phyloP scores from a whole-genome alignment of 2,113 vertebrate genomes.

The Neogale vison region DNA sequence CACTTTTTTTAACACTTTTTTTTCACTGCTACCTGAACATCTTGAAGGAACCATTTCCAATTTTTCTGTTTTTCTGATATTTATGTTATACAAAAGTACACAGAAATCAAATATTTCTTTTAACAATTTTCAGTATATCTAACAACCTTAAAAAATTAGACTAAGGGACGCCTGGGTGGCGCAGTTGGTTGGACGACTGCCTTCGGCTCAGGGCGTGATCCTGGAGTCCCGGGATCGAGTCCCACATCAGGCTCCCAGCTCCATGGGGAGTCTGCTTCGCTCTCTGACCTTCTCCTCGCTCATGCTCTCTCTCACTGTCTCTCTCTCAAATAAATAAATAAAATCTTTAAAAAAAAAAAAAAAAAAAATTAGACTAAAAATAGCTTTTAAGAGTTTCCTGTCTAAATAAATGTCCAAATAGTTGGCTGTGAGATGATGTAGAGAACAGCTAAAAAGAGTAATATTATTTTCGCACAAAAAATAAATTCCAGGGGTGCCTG shows the following conservation, averaged over 20 bases:
- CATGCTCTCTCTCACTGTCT: no score
- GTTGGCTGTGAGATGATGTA: not conserved
- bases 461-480: not conserved
- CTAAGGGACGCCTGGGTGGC: no score
- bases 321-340: no score
- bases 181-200: no score
- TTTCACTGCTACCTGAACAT: not conserved
- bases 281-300: no score
- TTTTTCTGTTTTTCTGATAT: conserved; percentile 28
- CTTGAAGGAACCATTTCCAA: conserved; percentile 27
- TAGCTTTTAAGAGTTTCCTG: not conserved
- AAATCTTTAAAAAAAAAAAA: no score
- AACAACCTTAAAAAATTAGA: conserved; percentile 44
- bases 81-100: conserved; percentile 22
- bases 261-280: no score
- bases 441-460: not conserved
- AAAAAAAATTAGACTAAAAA: conserved; percentile 32
- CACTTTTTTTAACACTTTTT: not conserved
- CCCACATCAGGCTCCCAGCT: no score
- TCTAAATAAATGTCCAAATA: conserved; percentile 24
- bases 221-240: no score
- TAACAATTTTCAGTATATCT: not conserved
- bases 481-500: not conserved
- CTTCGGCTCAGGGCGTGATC: no score
- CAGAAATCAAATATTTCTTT: conserved; percentile 46